Percentiles rank a stretch among this genome's conserved stretches.
Evolutionary conservation across 2,797 vertebrate genomes (phyloP).

Genomic region (Helarctos malayanus): DNA sequence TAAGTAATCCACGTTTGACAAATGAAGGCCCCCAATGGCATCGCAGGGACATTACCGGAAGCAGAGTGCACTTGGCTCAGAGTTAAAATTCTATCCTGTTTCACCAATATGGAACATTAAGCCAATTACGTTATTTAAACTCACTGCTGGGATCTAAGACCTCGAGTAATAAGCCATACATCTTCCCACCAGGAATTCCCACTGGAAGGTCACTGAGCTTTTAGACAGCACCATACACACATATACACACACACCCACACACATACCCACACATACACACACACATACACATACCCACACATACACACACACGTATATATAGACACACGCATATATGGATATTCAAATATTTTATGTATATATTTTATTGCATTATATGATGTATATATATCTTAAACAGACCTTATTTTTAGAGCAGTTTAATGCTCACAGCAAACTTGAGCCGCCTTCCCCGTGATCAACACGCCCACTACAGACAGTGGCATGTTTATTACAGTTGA

Average conservation of each 20-base stretch:
- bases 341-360: neutral
- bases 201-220: neutral
- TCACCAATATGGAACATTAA: neutral
- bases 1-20: neutral
- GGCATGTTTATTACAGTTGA: too few species aligned
- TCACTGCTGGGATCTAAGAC: neutral
- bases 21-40: neutral
- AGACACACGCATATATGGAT: neutral
- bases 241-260: neutral
- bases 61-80: neutral
- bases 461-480: fast-evolving
- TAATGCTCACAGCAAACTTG: neutral
- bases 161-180: neutral
- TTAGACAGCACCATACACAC: neutral
- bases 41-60: neutral
- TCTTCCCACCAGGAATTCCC: neutral
- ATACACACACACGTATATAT: neutral
- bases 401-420: neutral
- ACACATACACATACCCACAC: too few species aligned
- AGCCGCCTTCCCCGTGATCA: neutral
- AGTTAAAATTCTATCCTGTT: neutral
- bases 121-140: neutral
- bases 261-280: too few species aligned
- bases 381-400: neutral
- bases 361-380: neutral